A percentile compares a stretch with the other conserved stretches of the same genome.
phyloP scores from a whole-genome alignment of 2,888 invertebrate genomes.

The Pandemis corylana region DNA sequence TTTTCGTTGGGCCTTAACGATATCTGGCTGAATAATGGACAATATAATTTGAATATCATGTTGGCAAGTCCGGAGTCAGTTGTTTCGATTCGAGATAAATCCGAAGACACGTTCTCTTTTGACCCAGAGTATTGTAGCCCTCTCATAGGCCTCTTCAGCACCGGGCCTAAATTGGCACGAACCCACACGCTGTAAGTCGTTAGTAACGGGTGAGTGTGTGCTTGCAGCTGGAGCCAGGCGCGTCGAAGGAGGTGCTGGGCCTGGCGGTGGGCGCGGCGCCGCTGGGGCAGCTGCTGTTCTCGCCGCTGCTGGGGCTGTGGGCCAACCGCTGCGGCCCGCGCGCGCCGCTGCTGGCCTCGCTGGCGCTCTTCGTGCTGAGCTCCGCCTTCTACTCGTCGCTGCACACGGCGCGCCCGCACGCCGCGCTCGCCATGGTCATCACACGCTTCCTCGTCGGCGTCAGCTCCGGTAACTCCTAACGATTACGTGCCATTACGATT shows the following conservation, averaged over 20 bases:
- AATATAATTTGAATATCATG: too few species aligned
- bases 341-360: constrained; percentile 88
- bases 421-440: constrained; percentile 90
- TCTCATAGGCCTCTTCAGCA: too few species aligned
- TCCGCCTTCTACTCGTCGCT: constrained; percentile 91
- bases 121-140: too few species aligned
- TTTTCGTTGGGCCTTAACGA: too few species aligned
- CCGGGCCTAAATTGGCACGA: too few species aligned
- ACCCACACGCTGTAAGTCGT: neutral
- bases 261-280: constrained; percentile 94
- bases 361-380: constrained; percentile 89
- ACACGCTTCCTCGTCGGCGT: constrained; percentile 93
- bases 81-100: too few species aligned
- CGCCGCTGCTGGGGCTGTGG: constrained; percentile 94
- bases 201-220: neutral
- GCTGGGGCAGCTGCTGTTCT: constrained; percentile 93
- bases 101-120: too few species aligned
- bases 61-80: too few species aligned
- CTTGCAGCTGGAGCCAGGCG: constrained; percentile 90
- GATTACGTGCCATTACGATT: too few species aligned
- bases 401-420: constrained; percentile 87
- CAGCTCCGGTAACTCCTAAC: constrained; percentile 87
- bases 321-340: constrained; percentile 91
- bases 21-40: too few species aligned
- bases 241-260: constrained; percentile 93